Percentiles rank a stretch among this genome's conserved stretches.
Evolutionary conservation across 2,888 invertebrate species (phyloP).

Genomic region (Subacronicta megacephala): DNA sequence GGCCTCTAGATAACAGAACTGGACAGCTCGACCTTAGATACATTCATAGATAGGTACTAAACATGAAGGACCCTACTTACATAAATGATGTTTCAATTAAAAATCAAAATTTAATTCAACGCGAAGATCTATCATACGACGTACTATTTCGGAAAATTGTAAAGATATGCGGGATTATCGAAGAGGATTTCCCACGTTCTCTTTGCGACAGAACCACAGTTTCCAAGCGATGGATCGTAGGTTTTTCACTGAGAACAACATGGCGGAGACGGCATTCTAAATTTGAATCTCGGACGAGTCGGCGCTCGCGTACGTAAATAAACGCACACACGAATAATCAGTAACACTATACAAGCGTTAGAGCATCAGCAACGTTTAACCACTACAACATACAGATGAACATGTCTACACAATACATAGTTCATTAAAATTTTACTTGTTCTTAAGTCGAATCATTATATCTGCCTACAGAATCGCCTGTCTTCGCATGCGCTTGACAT

Average conservation of each 20-base stretch:
- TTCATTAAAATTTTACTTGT: conserved; percentile 56
- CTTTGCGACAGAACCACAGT: conserved; percentile 75
- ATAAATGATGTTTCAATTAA: not conserved
- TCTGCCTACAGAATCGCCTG: conserved; percentile 16
- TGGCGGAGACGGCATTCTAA: conserved; percentile 89
- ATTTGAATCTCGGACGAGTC: conserved; percentile 90
- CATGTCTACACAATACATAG: conserved; percentile 59
- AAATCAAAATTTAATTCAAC: not conserved
- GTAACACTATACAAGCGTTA: conserved; percentile 86
- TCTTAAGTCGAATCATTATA: conserved; percentile 30
- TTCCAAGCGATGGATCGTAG: conserved; percentile 83
- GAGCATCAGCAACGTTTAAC: conserved; percentile 68
- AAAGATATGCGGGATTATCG: conserved; percentile 3
- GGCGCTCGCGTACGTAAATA: conserved; percentile 90
- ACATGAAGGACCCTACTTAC: not conserved
- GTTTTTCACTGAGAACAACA: conserved; percentile 88
- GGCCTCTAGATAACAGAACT: conserved; percentile 36
- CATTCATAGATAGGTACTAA: too few relatives aligned
- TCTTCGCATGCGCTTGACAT: conserved; percentile 54
- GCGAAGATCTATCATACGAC: conserved; percentile 4
- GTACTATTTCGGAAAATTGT: not conserved
- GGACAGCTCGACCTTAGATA: conserved; percentile 11
- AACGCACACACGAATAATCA: conserved; percentile 88
- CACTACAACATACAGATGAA: conserved; percentile 65
- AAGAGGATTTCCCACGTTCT: conserved; percentile 46